Evolutionary conservation across 2,888 invertebrate species (phyloP).

Genomic region (Cinara cedri): DNA sequence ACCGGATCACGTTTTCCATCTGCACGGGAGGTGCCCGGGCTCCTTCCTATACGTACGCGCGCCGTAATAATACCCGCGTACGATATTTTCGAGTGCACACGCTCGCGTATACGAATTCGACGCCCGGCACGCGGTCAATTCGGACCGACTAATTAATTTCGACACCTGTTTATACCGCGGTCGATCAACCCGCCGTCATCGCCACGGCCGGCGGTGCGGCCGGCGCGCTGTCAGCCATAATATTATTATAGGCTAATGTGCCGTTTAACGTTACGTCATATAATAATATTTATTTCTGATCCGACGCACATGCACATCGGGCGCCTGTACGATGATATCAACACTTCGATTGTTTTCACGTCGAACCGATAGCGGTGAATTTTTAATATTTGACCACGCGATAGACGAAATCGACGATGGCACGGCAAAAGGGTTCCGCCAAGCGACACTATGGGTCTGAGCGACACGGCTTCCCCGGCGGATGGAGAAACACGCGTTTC

Average conservation of each 20-base stretch:
- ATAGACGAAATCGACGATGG: no score
- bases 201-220: neutral
- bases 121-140: conserved; percentile 18
- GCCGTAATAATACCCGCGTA: no score
- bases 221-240: neutral
- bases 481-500: no score
- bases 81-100: neutral
- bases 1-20: conserved; percentile 48
- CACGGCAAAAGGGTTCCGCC: no score
- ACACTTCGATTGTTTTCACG: neutral
- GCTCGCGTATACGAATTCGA: neutral
- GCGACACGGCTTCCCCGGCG: no score
- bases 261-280: conserved; percentile 31
- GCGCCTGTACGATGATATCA: neutral
- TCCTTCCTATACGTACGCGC: neutral
- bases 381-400: no score
- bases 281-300: conserved; percentile 5
- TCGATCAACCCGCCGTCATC: conserved; percentile 30
- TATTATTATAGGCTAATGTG: conserved; percentile 28
- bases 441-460: no score
- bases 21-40: neutral
- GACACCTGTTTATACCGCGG: conserved; percentile 39
- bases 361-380: no score
- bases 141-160: conserved; percentile 49
- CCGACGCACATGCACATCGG: no score